A percentile compares a stretch with the other conserved stretches of the same genome.
phyloP scores from a whole-genome alignment of 2,797 vertebrate species.

The Poeciliopsis gracilis region DNA sequence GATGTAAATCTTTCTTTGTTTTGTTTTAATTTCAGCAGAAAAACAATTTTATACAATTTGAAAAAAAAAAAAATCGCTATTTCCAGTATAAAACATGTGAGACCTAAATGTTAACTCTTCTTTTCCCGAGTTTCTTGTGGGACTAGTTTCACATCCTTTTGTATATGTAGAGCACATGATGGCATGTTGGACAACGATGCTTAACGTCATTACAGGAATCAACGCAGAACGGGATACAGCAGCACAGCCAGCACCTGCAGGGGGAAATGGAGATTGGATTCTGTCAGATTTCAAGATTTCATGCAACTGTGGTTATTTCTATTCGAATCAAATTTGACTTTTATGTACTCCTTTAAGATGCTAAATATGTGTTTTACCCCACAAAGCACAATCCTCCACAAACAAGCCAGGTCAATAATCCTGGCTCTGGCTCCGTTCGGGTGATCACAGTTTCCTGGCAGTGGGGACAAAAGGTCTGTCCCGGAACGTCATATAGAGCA shows the following conservation, averaged over 20 bases:
- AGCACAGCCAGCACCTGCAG: slow-evolving; percentile 72
- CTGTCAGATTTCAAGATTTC: background rate
- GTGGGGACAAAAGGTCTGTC: slow-evolving; percentile 79
- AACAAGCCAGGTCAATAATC: slow-evolving; percentile 76
- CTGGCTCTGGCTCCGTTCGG: slow-evolving; percentile 61
- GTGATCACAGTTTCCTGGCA: slow-evolving; percentile 83
- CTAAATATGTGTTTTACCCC: slow-evolving; percentile 54
- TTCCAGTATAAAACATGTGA: too few species aligned
- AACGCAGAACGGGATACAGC: slow-evolving; percentile 79
- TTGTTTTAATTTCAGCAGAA: too few species aligned
- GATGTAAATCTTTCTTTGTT: too few species aligned
- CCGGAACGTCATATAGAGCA: slow-evolving; percentile 60
- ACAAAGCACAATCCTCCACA: slow-evolving; percentile 61
- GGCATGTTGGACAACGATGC: slow-evolving; percentile 76
- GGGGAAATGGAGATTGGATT: background rate
- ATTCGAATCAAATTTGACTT: background rate
- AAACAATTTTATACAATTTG: too few species aligned
- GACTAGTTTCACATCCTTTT: slow-evolving; percentile 60
- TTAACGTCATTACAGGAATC: slow-evolving; percentile 78
- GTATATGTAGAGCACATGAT: slow-evolving; percentile 62
- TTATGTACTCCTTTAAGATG: background rate
- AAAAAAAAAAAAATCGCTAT: too few species aligned
- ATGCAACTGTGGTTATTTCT: background rate
- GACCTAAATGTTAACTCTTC: too few species aligned
- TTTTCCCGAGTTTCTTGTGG: background rate